A percentile compares a stretch with the other conserved stretches of the same genome.
These are phyloP conservation scores for Echinarachnius parma DNA, from an alignment of 53 echinoderm and acorn worm species.

Conservation along the genomic window DNA sequence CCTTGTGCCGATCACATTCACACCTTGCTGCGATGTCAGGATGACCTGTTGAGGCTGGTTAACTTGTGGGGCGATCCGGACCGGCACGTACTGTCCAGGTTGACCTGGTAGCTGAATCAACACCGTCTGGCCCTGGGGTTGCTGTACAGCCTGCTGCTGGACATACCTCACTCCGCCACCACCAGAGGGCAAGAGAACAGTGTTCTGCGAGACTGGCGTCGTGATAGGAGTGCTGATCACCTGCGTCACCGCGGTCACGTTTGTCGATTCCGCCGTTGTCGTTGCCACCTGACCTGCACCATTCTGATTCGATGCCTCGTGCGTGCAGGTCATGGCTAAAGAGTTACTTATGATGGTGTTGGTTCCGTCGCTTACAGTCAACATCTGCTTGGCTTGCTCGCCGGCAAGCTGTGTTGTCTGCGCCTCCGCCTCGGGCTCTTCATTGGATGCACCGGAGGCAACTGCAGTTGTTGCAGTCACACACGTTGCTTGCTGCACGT, in stretches of 20 bases:
- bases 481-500: background rate
- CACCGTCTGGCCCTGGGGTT: conserved; percentile 66
- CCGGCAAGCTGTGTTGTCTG: background rate
- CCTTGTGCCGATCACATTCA: conserved; percentile 41
- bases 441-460: background rate
- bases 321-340: conserved; percentile 38
- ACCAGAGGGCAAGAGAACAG: conserved; percentile 52
- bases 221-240: conserved; percentile 75
- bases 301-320: conserved; percentile 55
- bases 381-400: background rate
- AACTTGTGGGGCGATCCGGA: conserved; percentile 63
- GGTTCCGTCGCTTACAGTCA: background rate
- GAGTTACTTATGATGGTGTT: too few species aligned
- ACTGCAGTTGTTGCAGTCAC: background rate
- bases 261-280: conserved; percentile 58
- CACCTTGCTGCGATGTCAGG: conserved; percentile 63
- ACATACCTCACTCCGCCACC: conserved; percentile 11
- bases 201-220: conserved; percentile 62
- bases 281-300: conserved; percentile 46
- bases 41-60: conserved; percentile 68
- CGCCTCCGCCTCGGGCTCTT: conserved; percentile 31
- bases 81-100: conserved; percentile 61
- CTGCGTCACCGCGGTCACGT: conserved; percentile 68
- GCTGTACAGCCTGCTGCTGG: conserved; percentile 27
- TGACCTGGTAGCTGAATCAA: conserved; percentile 69